phyloP scores from a whole-genome alignment of 2,888 invertebrate species.

The Cephus runcator region DNA sequence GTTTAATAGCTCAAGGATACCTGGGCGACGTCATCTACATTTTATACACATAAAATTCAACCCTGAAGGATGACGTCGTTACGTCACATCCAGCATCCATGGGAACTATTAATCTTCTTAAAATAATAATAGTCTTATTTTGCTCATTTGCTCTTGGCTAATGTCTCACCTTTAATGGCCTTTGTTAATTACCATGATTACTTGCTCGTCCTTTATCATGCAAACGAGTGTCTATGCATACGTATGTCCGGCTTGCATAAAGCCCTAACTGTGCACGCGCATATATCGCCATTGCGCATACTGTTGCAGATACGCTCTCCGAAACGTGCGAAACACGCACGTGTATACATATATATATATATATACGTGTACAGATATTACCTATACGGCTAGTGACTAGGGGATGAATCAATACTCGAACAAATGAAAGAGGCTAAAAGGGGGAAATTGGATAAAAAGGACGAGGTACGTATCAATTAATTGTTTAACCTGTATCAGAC shows the following conservation, averaged over 20 bases:
- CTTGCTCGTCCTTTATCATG: neutral
- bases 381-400: neutral
- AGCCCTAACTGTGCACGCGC: neutral
- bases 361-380: no score
- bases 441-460: neutral
- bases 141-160: neutral
- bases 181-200: neutral
- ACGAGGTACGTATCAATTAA: neutral
- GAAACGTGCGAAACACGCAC: neutral
- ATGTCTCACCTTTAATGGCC: neutral
- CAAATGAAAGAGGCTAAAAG: neutral
- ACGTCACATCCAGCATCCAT: neutral
- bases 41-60: neutral
- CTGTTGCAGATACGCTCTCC: neutral
- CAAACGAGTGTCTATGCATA: neutral
- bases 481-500: neutral
- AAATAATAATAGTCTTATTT: neutral
- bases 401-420: neutral
- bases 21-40: no score
- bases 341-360: no score
- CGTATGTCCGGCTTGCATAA: neutral
- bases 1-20: neutral
- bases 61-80: neutral
- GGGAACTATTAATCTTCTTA: neutral
- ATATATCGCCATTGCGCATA: neutral